Evolutionary conservation across 2,797 vertebrate genomes (phyloP).

Genomic region (Darevskia mixta): DNA sequence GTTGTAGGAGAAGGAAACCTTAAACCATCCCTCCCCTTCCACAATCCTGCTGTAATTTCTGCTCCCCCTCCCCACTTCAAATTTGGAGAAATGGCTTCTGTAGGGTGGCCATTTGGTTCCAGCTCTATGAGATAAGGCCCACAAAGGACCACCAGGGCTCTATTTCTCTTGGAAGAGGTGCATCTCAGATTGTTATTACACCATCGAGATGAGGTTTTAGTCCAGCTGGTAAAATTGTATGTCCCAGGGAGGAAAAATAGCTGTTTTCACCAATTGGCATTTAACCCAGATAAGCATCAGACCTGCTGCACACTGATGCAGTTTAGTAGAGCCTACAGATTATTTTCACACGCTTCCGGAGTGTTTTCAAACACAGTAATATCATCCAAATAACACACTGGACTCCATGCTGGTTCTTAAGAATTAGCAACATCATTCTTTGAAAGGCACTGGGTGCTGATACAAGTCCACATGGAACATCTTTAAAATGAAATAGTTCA

Average conservation of each 20-base stretch:
- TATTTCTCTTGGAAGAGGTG: background rate
- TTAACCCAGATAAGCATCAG: background rate
- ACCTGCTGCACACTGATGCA: background rate
- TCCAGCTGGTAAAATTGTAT: background rate
- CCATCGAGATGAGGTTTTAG: background rate
- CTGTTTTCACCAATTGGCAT: background rate
- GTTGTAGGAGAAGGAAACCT: too few relatives aligned
- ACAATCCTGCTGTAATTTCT: too few relatives aligned
- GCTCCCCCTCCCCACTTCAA: too few relatives aligned
- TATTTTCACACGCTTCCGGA: background rate
- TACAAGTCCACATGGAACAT: conserved; percentile 25
- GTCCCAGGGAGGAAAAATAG: background rate
- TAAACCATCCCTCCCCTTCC: too few relatives aligned
- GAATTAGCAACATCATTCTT: conserved; percentile 33
- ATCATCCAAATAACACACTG: conserved; percentile 19
- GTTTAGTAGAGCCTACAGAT: background rate
- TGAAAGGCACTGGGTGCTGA: conserved; percentile 23
- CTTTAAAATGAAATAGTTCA: conserved; percentile 39
- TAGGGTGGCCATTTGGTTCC: too few relatives aligned
- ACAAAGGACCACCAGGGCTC: background rate
- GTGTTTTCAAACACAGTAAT: background rate
- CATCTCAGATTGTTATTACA: background rate
- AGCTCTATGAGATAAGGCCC: background rate
- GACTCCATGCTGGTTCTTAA: conserved; percentile 19
- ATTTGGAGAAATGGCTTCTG: too few relatives aligned